Percentiles rank a stretch among this genome's conserved stretches.
phyloP scores from a whole-genome alignment of 2,113 vertebrate genomes.

The Campylomormyrus numenius region DNA sequence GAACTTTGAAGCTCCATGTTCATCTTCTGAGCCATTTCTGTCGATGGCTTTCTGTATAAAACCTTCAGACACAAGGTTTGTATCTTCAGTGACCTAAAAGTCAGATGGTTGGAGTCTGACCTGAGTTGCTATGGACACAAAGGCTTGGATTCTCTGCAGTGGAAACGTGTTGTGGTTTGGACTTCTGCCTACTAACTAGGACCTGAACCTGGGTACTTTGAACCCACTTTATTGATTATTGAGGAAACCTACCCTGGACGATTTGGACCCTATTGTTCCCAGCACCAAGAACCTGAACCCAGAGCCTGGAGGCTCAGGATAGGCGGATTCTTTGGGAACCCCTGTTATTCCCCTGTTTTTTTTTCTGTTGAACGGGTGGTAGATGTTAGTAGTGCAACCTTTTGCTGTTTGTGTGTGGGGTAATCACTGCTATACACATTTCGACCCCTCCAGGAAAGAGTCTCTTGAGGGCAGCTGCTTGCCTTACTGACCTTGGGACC shows the following conservation, averaged over 20 bases:
- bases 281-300: background rate
- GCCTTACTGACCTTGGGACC: background rate
- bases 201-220: background rate
- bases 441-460: background rate
- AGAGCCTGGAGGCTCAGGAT: background rate
- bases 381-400: background rate
- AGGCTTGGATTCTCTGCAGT: background rate
- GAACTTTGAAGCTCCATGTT: background rate
- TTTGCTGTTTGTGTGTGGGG: background rate
- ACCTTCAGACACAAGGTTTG: constrained; percentile 1
- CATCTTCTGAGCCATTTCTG: background rate
- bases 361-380: background rate
- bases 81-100: background rate
- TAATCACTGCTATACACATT: background rate
- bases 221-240: background rate
- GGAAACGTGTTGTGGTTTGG: background rate
- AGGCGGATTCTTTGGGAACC: background rate
- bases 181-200: background rate
- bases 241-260: background rate
- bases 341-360: background rate
- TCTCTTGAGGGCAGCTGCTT: background rate
- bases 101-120: background rate
- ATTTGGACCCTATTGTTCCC: background rate
- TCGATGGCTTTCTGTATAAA: background rate
- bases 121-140: background rate